Evolutionary conservation across 2,113 vertebrate genomes (phyloP).

Genomic region (Equus quagga): DNA sequence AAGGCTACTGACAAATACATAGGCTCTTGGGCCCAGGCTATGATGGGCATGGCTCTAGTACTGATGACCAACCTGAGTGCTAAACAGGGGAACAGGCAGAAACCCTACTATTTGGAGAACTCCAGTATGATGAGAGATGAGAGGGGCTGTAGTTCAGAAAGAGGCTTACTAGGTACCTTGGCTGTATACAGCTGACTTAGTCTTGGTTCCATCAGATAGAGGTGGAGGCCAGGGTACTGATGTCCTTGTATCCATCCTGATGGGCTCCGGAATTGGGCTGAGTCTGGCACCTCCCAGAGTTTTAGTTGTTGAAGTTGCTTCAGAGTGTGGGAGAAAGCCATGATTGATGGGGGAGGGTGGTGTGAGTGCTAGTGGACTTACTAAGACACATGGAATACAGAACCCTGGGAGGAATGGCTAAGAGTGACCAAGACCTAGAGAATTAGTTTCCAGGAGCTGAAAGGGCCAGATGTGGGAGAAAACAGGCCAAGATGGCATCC

Average conservation of each 20-base stretch:
- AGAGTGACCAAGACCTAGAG: background rate
- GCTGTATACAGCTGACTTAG: background rate
- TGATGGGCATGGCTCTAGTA: background rate
- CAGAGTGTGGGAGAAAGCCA: background rate
- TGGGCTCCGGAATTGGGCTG: background rate
- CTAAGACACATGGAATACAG: background rate
- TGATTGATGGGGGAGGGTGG: background rate
- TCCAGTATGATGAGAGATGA: background rate
- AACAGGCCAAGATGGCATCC: background rate
- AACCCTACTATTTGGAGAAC: background rate
- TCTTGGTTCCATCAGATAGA: background rate
- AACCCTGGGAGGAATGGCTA: background rate
- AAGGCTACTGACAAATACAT: background rate
- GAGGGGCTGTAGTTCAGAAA: background rate
- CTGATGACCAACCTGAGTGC: background rate
- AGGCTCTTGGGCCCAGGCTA: background rate
- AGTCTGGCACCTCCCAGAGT: background rate
- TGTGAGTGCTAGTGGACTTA: background rate
- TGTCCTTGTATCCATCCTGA: background rate
- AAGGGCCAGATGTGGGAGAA: background rate
- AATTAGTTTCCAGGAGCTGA: background rate
- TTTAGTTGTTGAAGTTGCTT: background rate
- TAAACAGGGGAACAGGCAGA: background rate
- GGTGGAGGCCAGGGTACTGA: background rate
- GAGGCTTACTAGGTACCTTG: background rate